A percentile compares a stretch with the other conserved stretches of the same genome.
Evolutionary conservation across 2,113 vertebrate genomes (phyloP).

Genomic region (Xenopus tropicalis): DNA sequence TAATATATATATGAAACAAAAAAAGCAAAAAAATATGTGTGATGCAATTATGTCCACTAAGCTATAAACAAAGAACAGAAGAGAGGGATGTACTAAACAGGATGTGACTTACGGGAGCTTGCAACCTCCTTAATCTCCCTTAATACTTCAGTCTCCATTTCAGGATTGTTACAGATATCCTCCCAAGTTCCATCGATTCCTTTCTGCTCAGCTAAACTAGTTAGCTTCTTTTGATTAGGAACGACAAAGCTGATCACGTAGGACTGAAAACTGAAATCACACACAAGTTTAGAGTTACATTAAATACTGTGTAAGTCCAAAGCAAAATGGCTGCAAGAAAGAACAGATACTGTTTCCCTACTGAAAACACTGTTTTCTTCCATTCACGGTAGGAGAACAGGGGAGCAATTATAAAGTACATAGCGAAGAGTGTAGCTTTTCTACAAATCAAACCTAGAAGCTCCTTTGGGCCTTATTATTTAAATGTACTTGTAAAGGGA

Average conservation of each 20-base stretch:
- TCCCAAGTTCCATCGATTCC: slow-evolving; percentile 77
- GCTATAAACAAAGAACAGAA: neutral
- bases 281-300: slow-evolving; percentile 20
- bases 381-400: no score
- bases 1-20: no score
- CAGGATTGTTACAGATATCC: slow-evolving; percentile 88
- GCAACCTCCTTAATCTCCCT: slow-evolving; percentile 84
- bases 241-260: slow-evolving; percentile 97
- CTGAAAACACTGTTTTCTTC: no score
- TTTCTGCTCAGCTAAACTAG: slow-evolving; percentile 75
- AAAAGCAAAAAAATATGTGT: no score
- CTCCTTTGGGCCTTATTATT: no score
- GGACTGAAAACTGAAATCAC: slow-evolving; percentile 80
- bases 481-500: no score
- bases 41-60: neutral
- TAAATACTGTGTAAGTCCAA: neutral
- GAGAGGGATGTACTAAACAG: slow-evolving; percentile 4
- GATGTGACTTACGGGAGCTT: slow-evolving; percentile 76
- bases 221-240: slow-evolving; percentile 90
- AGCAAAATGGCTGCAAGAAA: no score
- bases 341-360: no score
- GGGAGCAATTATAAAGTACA: no score
- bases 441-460: no score
- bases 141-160: slow-evolving; percentile 87
- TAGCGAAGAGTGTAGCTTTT: no score